Conservation (phyloP, 2,113 vertebrate genomes). For the Delphinus delphis region DNA sequence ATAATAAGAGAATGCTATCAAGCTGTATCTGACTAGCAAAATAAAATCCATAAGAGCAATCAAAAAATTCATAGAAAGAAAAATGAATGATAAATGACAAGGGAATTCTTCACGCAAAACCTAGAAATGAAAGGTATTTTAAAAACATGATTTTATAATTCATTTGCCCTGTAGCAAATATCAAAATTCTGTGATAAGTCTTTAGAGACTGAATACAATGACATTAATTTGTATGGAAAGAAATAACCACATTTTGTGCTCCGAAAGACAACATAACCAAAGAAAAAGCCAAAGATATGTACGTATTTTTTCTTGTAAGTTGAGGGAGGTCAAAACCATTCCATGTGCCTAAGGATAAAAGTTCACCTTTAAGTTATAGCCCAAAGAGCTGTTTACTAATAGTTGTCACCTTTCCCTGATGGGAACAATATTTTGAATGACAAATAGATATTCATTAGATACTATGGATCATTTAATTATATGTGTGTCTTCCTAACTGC, state of each 20-base stretch:
- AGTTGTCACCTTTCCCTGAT: background rate
- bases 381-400: background rate
- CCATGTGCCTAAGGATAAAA: background rate
- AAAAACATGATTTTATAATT: conserved; percentile 54
- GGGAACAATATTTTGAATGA: conserved; percentile 46
- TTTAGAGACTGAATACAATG: conserved; percentile 32
- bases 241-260: background rate
- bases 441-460: conserved; percentile 8
- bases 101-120: conserved; percentile 25
- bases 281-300: background rate
- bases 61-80: conserved; percentile 35
- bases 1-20: background rate
- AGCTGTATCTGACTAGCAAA: conserved; percentile 9
- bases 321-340: conserved; percentile 17
- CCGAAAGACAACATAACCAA: background rate
- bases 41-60: background rate
- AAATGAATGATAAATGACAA: conserved; percentile 31
- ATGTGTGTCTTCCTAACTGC: conserved; percentile 33
- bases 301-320: background rate
- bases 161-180: conserved; percentile 52
- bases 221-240: conserved; percentile 45
- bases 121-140: conserved; percentile 25
- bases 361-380: background rate
- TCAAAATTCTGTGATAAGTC: conserved; percentile 46
- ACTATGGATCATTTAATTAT: conserved; percentile 41